Evolutionary conservation across 2,888 invertebrate genomes (phyloP).

Genomic region (Diaperis boleti): DNA sequence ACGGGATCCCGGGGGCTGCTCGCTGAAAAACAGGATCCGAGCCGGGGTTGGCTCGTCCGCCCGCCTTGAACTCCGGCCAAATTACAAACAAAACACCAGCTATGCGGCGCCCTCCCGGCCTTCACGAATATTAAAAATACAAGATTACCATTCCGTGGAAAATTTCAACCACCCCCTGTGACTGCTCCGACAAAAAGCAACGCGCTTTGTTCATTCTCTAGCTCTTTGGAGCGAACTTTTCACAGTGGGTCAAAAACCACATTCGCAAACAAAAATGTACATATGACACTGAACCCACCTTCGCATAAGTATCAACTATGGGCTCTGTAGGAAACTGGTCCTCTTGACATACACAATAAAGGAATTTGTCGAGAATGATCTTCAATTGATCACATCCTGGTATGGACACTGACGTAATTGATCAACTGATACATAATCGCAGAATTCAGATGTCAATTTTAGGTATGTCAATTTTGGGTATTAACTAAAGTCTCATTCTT

Average conservation of each 20-base stretch:
- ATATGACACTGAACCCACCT: slow-evolving; percentile 15
- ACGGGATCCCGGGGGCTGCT: slow-evolving; percentile 64
- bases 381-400: no score
- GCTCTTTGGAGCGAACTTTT: slow-evolving; percentile 17
- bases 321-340: neutral
- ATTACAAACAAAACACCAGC: slow-evolving; percentile 65
- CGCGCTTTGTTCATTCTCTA: slow-evolving; percentile 16
- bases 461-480: no score
- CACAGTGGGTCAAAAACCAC: slow-evolving; percentile 13
- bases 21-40: slow-evolving; percentile 67
- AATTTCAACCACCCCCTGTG: slow-evolving; percentile 26
- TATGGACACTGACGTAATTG: no score
- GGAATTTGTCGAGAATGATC: no score
- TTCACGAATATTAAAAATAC: slow-evolving; percentile 43
- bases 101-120: slow-evolving; percentile 45
- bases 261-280: slow-evolving; percentile 6
- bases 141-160: slow-evolving; percentile 40
- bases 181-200: slow-evolving; percentile 21
- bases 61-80: slow-evolving; percentile 58
- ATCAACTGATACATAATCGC: no score
- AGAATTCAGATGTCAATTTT: no score
- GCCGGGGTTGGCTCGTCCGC: slow-evolving; percentile 49
- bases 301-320: neutral
- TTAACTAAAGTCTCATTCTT: no score
- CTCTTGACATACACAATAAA: no score